These are phyloP conservation scores for Apotomis betuletana DNA, from an alignment of 2,888 invertebrate species.

Conservation along the genomic window DNA sequence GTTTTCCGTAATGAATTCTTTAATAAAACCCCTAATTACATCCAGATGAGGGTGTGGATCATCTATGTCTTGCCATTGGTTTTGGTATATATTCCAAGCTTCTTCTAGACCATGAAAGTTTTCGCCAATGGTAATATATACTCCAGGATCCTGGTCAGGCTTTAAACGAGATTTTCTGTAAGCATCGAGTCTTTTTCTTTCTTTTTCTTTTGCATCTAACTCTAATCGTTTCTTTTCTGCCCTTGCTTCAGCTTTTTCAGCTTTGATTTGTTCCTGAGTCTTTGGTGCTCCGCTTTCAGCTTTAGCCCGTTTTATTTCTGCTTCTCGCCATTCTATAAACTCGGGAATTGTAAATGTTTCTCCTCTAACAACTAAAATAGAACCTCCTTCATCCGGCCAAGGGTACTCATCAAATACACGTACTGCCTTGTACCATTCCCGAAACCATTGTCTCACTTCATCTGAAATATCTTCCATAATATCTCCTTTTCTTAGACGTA, in stretches of 20 bases:
- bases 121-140: slow-evolving; percentile 62
- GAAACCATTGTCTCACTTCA: slow-evolving; percentile 90
- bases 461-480: slow-evolving; percentile 89
- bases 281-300: slow-evolving; percentile 64
- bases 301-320: slow-evolving; percentile 68
- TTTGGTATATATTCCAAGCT: slow-evolving; percentile 66
- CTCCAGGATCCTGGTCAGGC: slow-evolving; percentile 74
- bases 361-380: slow-evolving; percentile 82
- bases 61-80: slow-evolving; percentile 70
- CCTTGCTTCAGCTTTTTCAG: slow-evolving; percentile 67
- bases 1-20: slow-evolving; percentile 86
- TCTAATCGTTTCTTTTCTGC: slow-evolving; percentile 71
- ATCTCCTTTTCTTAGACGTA: slow-evolving; percentile 79
- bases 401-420: slow-evolving; percentile 89
- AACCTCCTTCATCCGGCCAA: slow-evolving; percentile 88
- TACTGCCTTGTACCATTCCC: slow-evolving; percentile 83
- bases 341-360: slow-evolving; percentile 85
- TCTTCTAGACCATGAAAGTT: slow-evolving; percentile 53
- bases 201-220: slow-evolving; percentile 62
- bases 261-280: slow-evolving; percentile 75
- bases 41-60: slow-evolving; percentile 78
- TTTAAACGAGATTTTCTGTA: slow-evolving; percentile 76
- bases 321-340: slow-evolving; percentile 73
- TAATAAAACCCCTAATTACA: slow-evolving; percentile 84
- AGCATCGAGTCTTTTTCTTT: slow-evolving; percentile 70